phyloP scores from a whole-genome alignment of 2,113 vertebrate species.

The Rissa tridactyla region DNA sequence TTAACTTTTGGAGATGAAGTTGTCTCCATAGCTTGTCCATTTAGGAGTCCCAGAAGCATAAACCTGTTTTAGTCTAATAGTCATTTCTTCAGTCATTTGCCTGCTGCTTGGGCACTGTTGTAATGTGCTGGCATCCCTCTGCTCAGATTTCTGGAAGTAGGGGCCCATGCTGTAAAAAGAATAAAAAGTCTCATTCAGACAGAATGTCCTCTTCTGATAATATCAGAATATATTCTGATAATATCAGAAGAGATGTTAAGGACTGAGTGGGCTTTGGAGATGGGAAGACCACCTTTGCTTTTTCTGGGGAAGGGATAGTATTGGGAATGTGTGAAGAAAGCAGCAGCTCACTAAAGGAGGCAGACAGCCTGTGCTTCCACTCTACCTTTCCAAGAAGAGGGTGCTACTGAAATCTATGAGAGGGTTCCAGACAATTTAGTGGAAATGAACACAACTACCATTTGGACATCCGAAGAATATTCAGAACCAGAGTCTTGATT shows the following conservation, averaged over 20 bases:
- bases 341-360: neutral
- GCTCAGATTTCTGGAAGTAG: neutral
- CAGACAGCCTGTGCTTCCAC: neutral
- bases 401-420: neutral
- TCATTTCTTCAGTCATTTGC: rapidly evolving
- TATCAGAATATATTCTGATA: neutral
- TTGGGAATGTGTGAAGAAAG: neutral
- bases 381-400: neutral
- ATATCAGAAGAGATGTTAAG: neutral
- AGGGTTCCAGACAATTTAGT: neutral
- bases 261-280: neutral
- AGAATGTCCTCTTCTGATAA: neutral
- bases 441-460: neutral
- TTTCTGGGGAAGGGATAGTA: neutral
- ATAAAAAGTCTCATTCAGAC: neutral
- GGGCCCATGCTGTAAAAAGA: neutral
- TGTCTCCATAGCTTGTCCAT: neutral
- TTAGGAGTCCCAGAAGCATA: neutral
- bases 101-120: neutral
- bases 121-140: neutral
- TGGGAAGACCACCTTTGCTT: neutral
- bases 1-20: neutral
- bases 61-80: neutral
- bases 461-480: neutral
- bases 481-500: neutral